Base-by-base conservation (phyloP, 1,140 invertebrate genomes). In the Delia radicum region DNA sequence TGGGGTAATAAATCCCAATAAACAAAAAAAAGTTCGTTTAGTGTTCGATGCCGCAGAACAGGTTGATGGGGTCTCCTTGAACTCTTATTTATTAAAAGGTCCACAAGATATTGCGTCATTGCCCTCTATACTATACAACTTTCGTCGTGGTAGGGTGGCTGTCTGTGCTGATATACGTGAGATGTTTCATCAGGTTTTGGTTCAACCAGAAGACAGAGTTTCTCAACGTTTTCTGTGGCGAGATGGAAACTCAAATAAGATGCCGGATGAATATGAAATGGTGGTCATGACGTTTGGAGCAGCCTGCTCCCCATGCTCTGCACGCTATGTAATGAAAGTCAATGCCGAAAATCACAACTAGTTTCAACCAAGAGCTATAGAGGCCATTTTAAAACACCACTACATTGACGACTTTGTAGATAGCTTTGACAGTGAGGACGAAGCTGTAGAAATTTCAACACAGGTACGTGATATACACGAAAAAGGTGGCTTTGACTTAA, bases 181-280 rank as follows among this genome's bases (percentile, higher is more conserved):
- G 76, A 87, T 87, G 86, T 87, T 87, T 28, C 63, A 87, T 0
- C 80, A 78, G 21, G 65, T n/a, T 62, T 13, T 61, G 62, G 27
- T 79, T 85, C 67, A 33, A 4, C 24, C 74, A 2, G 77, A 78
- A 63, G 83, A 86, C 73, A 75, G 75, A 74, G 31, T 80, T 2
- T 73, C 74, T 0, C 79, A 83, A 74, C 77, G 80, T 2, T 86
- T 83, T 76, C 73, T 86, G 81, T 62, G 33, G 61, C 1, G 86
- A 85, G 81, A 80, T 74, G 0, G 79, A 77, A 0, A 79, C 87
- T 71, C 81, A 82, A 1, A 86, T 82, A 84, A 82, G 74, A 73
- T 84, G 46, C 42, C 37, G 1, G 77, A 78, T 24, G 73, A 73
- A 15, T 81, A 76, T 63, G 29, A 74, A 15, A 80, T 81, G 79